Evolutionary conservation across 2,888 invertebrate genomes (phyloP).

Genomic region (Idaea straminata): DNA sequence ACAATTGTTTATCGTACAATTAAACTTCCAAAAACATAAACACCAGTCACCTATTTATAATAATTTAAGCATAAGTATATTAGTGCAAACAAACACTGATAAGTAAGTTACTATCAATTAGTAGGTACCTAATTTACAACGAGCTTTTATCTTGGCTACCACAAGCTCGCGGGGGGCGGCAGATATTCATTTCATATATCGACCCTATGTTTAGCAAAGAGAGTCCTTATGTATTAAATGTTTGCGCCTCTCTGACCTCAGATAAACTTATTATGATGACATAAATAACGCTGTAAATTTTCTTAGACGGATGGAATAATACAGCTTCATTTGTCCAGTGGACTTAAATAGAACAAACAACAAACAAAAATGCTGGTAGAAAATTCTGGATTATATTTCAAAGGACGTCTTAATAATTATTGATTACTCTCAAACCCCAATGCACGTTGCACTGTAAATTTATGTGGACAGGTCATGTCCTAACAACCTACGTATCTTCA

Average conservation of each 20-base stretch:
- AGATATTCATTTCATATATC: slow-evolving; percentile 47
- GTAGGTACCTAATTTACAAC: not conserved
- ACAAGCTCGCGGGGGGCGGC: slow-evolving; percentile 21
- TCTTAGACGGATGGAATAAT: slow-evolving; percentile 59
- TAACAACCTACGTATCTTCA: not conserved
- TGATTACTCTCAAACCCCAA: too few species aligned
- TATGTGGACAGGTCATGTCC: not conserved
- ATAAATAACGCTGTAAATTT: slow-evolving; percentile 57
- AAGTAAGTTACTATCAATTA: not conserved
- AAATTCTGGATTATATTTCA: too few species aligned
- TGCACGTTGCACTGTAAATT: not conserved
- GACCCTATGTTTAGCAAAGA: slow-evolving; percentile 29
- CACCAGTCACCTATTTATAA: not conserved
- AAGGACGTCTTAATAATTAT: too few species aligned
- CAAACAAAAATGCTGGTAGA: not conserved
- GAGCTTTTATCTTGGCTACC: not conserved
- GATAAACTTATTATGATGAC: slow-evolving; percentile 77
- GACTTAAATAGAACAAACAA: not conserved
- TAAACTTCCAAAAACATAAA: not conserved
- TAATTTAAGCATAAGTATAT: not conserved
- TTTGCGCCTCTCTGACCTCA: slow-evolving; percentile 63
- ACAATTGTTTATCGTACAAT: not conserved
- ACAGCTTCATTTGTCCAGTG: slow-evolving; percentile 35
- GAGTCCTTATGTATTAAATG: slow-evolving; percentile 49
- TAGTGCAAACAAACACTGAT: not conserved